Conservation (phyloP, 1,140 invertebrate genomes). For the Drosophila ananassae region DNA sequence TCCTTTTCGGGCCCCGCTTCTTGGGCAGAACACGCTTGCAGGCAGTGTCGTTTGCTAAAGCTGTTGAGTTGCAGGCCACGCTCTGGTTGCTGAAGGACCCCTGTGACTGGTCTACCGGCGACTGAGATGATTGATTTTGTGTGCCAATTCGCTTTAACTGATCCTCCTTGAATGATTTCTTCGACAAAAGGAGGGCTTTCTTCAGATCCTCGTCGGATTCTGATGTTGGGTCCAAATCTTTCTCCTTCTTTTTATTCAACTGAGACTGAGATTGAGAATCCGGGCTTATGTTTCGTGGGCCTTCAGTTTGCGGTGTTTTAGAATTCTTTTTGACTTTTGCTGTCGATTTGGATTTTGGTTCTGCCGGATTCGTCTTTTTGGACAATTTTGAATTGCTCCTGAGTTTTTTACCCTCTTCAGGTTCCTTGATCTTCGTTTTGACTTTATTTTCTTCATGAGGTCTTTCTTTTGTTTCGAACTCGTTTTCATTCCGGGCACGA, state of each 20-base stretch:
- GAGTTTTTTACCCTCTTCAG: not conserved
- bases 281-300: not conserved
- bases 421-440: not conserved
- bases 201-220: slow-evolving; percentile 33
- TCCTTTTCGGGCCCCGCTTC: slow-evolving; percentile 1
- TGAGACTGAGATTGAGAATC: not conserved
- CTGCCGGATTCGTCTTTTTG: not conserved
- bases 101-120: slow-evolving; percentile 9
- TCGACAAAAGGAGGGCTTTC: slow-evolving; percentile 36
- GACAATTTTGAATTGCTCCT: not conserved
- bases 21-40: slow-evolving; percentile 14
- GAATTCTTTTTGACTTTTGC: not conserved
- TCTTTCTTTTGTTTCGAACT: not conserved
- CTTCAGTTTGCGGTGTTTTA: not conserved
- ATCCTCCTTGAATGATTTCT: slow-evolving; percentile 29
- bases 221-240: not conserved
- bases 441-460: not conserved
- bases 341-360: not conserved
- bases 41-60: slow-evolving; percentile 42
- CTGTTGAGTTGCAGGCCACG: slow-evolving; percentile 68
- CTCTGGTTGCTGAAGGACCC: slow-evolving; percentile 51
- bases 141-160: not conserved
- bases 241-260: not conserved
- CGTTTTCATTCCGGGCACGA: not conserved
- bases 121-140: not conserved